Evolutionary conservation across 2,113 vertebrate genomes (phyloP).

Genomic region (Strix uralensis): DNA sequence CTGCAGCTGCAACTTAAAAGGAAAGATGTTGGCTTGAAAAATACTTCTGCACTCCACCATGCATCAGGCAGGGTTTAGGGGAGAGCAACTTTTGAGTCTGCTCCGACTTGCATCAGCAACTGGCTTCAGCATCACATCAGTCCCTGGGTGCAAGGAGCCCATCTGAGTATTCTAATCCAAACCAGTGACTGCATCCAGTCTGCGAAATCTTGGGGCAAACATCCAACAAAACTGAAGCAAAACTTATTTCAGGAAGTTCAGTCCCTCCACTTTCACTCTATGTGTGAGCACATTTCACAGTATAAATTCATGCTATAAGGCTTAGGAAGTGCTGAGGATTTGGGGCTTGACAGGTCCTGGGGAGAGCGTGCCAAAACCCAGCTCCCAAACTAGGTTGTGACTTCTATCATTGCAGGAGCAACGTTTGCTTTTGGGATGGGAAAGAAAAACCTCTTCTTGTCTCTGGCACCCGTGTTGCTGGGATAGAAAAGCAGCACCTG

Average conservation of each 20-base stretch:
- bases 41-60: accelerated
- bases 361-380: not conserved
- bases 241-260: not conserved
- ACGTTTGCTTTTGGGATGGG: not conserved
- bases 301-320: not conserved
- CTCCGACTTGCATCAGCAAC: not conserved
- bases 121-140: not conserved
- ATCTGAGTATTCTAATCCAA: not conserved
- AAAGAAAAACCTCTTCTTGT: not conserved
- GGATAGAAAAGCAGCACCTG: not conserved
- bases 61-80: not conserved
- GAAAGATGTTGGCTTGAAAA: not conserved
- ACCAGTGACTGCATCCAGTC: not conserved
- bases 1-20: conserved; percentile 1
- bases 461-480: not conserved
- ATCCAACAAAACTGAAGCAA: not conserved
- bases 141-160: not conserved
- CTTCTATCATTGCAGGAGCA: not conserved
- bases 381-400: not conserved
- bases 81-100: not conserved
- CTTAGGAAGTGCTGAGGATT: not conserved
- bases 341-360: no score
- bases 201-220: not conserved
- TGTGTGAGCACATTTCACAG: accelerated
- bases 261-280: not conserved